Conservation (phyloP, 92 coral and sea anemone genomes). For the Parazoanthus darwini region DNA sequence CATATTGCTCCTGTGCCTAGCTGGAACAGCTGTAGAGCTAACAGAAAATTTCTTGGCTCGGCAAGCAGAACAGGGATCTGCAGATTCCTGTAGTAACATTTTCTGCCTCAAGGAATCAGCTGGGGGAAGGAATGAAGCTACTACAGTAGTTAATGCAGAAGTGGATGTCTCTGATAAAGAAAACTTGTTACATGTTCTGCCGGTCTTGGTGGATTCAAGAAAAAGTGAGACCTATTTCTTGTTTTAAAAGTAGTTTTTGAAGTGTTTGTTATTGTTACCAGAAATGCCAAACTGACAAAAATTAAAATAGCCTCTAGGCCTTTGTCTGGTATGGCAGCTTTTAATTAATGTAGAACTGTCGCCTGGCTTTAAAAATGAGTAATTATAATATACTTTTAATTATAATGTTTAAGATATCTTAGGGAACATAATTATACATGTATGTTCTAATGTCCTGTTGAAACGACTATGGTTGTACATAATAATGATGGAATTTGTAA, state of each 20-base stretch:
- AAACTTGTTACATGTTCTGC: neutral
- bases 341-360: too few relatives aligned
- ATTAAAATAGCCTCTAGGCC: too few relatives aligned
- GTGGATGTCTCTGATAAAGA: neutral
- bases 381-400: too few relatives aligned
- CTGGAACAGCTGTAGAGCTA: slow-evolving; percentile 77
- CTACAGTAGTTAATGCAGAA: slow-evolving; percentile 1
- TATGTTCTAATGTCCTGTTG: too few relatives aligned
- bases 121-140: neutral
- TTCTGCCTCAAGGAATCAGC: neutral
- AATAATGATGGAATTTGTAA: too few relatives aligned
- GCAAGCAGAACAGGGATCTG: neutral
- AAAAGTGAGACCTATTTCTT: neutral
- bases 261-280: neutral
- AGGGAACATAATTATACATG: too few relatives aligned
- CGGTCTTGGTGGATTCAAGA: slow-evolving; percentile 11
- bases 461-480: too few relatives aligned
- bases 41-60: slow-evolving; percentile 15
- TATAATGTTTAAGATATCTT: too few relatives aligned
- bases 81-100: neutral
- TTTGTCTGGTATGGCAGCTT: too few relatives aligned
- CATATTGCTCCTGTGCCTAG: slow-evolving; percentile 70
- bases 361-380: too few relatives aligned
- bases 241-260: neutral
- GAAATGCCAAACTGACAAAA: too few relatives aligned